Evolutionary conservation across 2,113 vertebrate species (phyloP).

Genomic region (Bos indicus): DNA sequence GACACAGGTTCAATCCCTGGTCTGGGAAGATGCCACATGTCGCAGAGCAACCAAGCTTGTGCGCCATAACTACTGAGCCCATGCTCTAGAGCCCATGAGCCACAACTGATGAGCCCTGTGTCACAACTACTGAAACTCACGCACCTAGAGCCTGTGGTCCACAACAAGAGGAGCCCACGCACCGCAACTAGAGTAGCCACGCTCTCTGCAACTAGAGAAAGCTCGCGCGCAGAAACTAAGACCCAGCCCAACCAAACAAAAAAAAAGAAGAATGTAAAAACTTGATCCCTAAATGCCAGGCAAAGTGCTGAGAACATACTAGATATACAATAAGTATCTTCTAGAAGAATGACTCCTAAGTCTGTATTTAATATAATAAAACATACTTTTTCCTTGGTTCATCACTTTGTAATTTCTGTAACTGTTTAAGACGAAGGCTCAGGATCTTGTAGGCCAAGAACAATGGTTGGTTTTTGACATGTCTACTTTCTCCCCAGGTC

Average conservation of each 20-base stretch:
- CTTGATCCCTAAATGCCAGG: neutral
- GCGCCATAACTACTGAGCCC: neutral
- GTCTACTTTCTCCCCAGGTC: neutral
- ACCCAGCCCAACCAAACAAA: neutral
- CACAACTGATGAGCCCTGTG: neutral
- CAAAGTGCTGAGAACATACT: neutral
- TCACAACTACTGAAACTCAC: neutral
- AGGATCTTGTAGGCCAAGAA: neutral
- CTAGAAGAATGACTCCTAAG: neutral
- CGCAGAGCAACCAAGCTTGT: neutral
- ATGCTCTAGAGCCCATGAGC: neutral
- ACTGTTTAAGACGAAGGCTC: neutral
- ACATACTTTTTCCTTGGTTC: neutral
- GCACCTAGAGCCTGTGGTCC: neutral
- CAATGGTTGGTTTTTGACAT: neutral
- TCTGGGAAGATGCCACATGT: neutral
- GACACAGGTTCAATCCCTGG: neutral
- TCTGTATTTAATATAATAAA: neutral
- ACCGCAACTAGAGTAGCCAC: neutral
- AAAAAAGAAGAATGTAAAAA: neutral
- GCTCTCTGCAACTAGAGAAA: neutral
- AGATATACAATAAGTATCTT: neutral
- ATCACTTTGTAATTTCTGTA: neutral
- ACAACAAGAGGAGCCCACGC: neutral
- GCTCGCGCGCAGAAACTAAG: neutral